Base-by-base conservation (phyloP, 2,888 invertebrate species). In the Marronus borbonicus region DNA sequence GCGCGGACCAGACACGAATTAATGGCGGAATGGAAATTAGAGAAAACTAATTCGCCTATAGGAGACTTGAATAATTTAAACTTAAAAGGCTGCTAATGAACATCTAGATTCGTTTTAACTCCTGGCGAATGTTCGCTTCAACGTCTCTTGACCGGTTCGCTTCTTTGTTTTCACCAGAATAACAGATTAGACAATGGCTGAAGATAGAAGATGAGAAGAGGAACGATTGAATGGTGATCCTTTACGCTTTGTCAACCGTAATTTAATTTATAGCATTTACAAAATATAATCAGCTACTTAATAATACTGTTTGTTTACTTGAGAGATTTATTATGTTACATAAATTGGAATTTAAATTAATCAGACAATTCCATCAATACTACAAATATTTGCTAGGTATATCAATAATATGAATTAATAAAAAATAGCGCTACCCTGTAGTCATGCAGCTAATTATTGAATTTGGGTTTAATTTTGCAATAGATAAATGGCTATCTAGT, bases 1-100 rank as follows among this genome's bases (percentile, higher is more conserved):
- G 55, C 83, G 83, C 84, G 83, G 85, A 85, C 86, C 85, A 85
- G 86, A 86, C 84, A 83, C 83, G 84, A 86, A 87, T 87, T 87
- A 86, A 87, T 85, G 84, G 84, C 83, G 85, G 84, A 84, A 83
- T 82, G 82, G 81, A 82, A 83, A 83, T 82, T 83, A 84, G 82
- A 82, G 82, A 83, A 83, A 84, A 84, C 83, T 83, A 84, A 85
- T 84, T 83, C 83, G 78, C 76, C 79, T 77, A 74, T 64, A 81
- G 77, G 74, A 78, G 79, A 77, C 78, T 79, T 80, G 81, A 80
- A 81, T 80, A 81, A 80, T 82, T 81, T 81, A 80, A 76, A 74
- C 80, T 80, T 79, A 80, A 81, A 81, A 81, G 79, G 81, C 78
- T 78, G 78, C 80, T 81, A 81, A 81, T 81, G 81, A 81, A 81